Evolutionary conservation across 2,113 vertebrate species (phyloP), one percentile per base, ranked within the genome.

Genomic region (Parus major): DNA sequence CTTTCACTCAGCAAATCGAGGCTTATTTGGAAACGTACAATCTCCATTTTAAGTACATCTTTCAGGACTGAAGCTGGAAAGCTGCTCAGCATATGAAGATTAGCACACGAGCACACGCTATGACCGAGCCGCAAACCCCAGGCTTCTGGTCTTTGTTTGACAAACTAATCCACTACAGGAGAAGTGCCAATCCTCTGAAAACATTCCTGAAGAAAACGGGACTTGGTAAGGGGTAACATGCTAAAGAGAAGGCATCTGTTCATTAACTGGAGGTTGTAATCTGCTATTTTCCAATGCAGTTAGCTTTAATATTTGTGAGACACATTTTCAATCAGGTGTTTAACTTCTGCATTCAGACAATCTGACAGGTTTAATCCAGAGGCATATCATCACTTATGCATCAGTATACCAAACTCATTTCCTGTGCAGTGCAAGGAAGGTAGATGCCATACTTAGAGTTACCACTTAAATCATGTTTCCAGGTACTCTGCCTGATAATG

Each of bases 231-330:
- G 72, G 29, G 47, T 21, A 69, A 28, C 18, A 49, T 4, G 31
- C 80, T 68, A 42, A 86, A 69, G 49, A 47, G 53, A 77, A 65
- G 21, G 59, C 69, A 73, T 72, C 84, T 90, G 75, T 79, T 86
- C 91, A 90, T 95, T 91, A 90, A 52, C 69, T 25, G 31, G 69
- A 82, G 44, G 69, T 52, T 88, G 90, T 56, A 69, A 93, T 70
- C 80, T 5, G 33, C 76, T 92, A 63, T 70, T 93, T 95, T 96
- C 85, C 80, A 83, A 1, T 33, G 88, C 61, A 77, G 68, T 65
- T 72, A 36, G 39, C 88, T 90, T 95, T 93, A 82, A 88, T 91
- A 96, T 96, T 88, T 88, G 88, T 86, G 76, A 95, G 70, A 82
- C 76, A 44, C 42, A 17, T 70, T 86, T 94, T 78, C 90, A 90